phyloP scores from a whole-genome alignment of 1,140 invertebrate genomes.

The Calephelis nemesis region DNA sequence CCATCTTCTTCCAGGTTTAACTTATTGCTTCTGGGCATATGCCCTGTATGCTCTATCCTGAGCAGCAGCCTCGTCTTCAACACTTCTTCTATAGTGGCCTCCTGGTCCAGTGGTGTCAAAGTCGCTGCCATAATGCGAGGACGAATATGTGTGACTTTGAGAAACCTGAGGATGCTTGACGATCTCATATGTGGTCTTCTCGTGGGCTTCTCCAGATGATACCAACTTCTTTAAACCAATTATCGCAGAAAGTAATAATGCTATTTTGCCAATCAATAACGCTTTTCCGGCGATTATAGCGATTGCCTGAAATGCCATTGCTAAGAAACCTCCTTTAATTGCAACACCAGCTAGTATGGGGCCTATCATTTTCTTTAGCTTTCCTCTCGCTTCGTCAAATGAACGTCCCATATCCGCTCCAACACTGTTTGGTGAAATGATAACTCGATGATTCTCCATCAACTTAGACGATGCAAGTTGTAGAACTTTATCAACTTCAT shows the following conservation, averaged over 20 bases:
- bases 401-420: conserved; percentile 74
- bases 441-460: conserved; percentile 82
- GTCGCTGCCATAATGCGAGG: conserved; percentile 85
- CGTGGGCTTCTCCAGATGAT: conserved; percentile 80
- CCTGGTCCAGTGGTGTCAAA: conserved; percentile 79
- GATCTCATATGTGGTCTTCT: conserved; percentile 91
- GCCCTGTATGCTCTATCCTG: conserved; percentile 81
- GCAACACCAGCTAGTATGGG: conserved; percentile 89
- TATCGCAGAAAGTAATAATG: conserved; percentile 86
- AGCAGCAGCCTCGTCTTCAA: conserved; percentile 79
- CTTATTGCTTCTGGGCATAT: conserved; percentile 65
- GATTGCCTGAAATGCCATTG: conserved; percentile 87
- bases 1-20: conserved; percentile 33
- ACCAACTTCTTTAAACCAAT: conserved; percentile 88
- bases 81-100: conserved; percentile 82
- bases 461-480: conserved; percentile 79
- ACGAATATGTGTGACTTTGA: conserved; percentile 87
- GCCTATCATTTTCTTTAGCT: conserved; percentile 90
- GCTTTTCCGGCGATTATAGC: conserved; percentile 88
- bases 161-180: conserved; percentile 90
- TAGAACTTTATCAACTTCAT: conserved; percentile 80
- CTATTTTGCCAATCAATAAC: conserved; percentile 86
- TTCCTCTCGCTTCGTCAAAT: conserved; percentile 82
- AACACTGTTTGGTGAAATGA: conserved; percentile 74
- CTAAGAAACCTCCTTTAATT: conserved; percentile 87